phyloP scores from a whole-genome alignment of 64 coral and sea anemone genomes.

The Astreopora myriophthalma region DNA sequence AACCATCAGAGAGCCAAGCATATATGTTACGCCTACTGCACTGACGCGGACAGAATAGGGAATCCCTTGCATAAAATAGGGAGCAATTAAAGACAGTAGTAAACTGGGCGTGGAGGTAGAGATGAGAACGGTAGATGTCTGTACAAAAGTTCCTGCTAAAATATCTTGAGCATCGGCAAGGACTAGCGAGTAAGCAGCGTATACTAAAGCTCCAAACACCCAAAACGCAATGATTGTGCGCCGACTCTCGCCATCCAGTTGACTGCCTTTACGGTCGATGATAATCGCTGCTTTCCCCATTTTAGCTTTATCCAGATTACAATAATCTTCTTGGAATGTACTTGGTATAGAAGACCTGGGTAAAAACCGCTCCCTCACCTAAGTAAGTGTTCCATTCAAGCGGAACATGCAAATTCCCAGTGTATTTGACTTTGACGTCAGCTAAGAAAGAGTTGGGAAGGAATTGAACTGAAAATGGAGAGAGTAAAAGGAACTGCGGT shows the following conservation, averaged over 20 bases:
- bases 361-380: too few species aligned
- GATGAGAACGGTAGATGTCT: constrained; percentile 63
- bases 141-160: constrained; percentile 61
- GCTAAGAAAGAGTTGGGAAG: too few species aligned
- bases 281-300: too few species aligned
- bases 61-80: constrained; percentile 63
- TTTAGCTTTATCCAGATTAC: too few species aligned
- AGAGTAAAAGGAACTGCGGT: too few species aligned
- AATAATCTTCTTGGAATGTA: too few species aligned
- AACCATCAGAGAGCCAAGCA: constrained; percentile 43
- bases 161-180: constrained; percentile 81
- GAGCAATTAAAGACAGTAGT: constrained; percentile 54
- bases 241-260: not conserved
- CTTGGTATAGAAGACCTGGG: too few species aligned
- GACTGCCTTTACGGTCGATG: not conserved
- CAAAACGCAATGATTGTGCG: constrained; percentile 74
- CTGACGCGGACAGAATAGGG: constrained; percentile 53
- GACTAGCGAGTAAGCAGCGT: constrained; percentile 9
- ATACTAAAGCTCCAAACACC: constrained; percentile 16
- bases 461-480: too few species aligned
- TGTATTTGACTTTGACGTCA: too few species aligned
- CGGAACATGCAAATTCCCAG: too few species aligned
- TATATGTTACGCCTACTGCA: constrained; percentile 1
- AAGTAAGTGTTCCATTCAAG: too few species aligned
- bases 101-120: constrained; percentile 51